A percentile compares a stretch with the other conserved stretches of the same genome.
Conservation (phyloP, 2,888 invertebrate species). For the Fragum fragum region DNA sequence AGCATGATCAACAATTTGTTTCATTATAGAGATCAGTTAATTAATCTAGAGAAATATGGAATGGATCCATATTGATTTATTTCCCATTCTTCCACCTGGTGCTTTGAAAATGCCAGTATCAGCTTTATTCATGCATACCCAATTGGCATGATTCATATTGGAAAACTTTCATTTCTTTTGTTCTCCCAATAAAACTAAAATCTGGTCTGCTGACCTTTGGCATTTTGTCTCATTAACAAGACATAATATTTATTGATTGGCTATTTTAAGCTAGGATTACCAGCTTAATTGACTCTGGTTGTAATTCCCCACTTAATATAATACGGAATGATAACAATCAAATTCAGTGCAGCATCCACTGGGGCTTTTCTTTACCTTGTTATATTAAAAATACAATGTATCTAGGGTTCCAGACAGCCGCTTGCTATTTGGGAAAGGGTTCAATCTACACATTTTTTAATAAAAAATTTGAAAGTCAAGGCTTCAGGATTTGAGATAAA, state of each 20-base stretch:
- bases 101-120: constrained; percentile 12
- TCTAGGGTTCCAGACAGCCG: no score
- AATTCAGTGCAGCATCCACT: no score
- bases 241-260: neutral
- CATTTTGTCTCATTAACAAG: neutral
- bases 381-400: no score
- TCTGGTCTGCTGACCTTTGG: neutral
- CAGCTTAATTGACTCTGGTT: no score
- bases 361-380: no score
- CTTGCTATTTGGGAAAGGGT: no score
- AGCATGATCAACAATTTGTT: neutral
- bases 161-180: constrained; percentile 12
- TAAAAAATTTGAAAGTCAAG: no score
- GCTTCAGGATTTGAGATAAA: no score
- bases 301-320: no score
- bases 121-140: constrained; percentile 14
- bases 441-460: no score
- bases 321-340: no score
- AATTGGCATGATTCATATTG: constrained; percentile 19
- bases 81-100: constrained; percentile 7
- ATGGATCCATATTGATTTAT: constrained; percentile 16
- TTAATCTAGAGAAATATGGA: neutral
- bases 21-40: neutral
- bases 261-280: neutral
- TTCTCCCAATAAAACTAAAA: constrained; percentile 1